Conservation (phyloP, 2,797 vertebrate genomes). For the Pseudopleuronectes americanus region DNA sequence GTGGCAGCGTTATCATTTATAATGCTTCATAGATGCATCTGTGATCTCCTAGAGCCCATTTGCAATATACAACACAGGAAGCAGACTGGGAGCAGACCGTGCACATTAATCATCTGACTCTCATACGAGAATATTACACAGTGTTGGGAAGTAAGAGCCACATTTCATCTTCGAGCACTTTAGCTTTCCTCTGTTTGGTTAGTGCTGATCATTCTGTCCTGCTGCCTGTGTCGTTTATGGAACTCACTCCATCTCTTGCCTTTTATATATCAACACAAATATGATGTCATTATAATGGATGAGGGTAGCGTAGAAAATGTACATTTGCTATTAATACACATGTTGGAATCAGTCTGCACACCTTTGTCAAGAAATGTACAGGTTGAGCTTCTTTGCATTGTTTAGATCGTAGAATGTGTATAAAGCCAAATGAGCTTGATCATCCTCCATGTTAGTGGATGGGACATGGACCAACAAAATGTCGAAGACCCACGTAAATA, state of each 20-base stretch:
- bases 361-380: too few species aligned
- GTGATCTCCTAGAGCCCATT: constrained; percentile 48
- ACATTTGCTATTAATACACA: too few species aligned
- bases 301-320: too few species aligned
- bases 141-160: constrained; percentile 24
- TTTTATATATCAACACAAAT: constrained; percentile 5
- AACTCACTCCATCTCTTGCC: constrained; percentile 7
- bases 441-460: too few species aligned
- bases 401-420: too few species aligned
- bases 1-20: constrained; percentile 53
- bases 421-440: not conserved
- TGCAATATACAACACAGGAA: constrained; percentile 43
- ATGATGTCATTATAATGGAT: not conserved
- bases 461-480: not conserved
- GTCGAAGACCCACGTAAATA: not conserved
- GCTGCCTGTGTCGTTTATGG: not conserved
- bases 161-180: constrained; percentile 32
- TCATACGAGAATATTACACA: constrained; percentile 25
- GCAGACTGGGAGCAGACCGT: constrained; percentile 45
- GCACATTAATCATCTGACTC: constrained; percentile 63
- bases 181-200: constrained; percentile 20
- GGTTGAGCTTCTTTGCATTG: too few species aligned
- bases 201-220: constrained; percentile 11
- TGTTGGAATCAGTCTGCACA: too few species aligned
- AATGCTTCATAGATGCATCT: constrained; percentile 60